phyloP scores from a whole-genome alignment of 2,888 invertebrate species.

The Amitus sp. region DNA sequence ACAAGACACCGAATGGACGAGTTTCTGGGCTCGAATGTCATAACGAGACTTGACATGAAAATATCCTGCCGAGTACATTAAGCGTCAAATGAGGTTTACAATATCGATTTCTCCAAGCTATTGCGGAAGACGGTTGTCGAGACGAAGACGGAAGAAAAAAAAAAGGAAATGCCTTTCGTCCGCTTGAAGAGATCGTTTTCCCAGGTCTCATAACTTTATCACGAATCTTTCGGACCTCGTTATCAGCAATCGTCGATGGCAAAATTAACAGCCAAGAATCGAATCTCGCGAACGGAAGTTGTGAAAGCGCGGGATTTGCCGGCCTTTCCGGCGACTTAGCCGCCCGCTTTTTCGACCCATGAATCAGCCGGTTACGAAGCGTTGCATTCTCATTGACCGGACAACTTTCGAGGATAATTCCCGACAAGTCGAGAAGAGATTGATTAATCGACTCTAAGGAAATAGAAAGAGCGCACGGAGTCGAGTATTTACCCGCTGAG shows the following conservation, averaged over 20 bases:
- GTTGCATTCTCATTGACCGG: neutral
- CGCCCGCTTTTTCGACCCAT: conserved; percentile 24
- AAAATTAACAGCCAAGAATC: neutral
- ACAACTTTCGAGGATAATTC: conserved; percentile 10
- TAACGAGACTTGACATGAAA: neutral
- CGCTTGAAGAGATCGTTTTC: neutral
- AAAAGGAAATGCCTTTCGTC: neutral
- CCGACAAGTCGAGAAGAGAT: no score
- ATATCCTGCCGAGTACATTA: neutral
- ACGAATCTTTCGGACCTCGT: neutral
- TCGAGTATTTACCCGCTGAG: conserved; percentile 59
- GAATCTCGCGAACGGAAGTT: conserved; percentile 26
- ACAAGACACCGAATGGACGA: neutral
- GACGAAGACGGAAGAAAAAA: neutral
- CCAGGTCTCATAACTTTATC: neutral
- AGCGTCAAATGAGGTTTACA: neutral
- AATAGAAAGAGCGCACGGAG: no score
- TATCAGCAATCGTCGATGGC: neutral
- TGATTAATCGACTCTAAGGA: no score
- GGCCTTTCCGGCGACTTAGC: conserved; percentile 35
- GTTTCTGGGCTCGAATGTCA: neutral
- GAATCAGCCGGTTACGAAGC: neutral
- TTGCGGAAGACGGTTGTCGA: neutral
- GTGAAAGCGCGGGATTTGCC: conserved; percentile 37
- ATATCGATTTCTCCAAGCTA: neutral